phyloP scores from a whole-genome alignment of 2,797 vertebrate genomes.

The Pseudopleuronectes americanus region DNA sequence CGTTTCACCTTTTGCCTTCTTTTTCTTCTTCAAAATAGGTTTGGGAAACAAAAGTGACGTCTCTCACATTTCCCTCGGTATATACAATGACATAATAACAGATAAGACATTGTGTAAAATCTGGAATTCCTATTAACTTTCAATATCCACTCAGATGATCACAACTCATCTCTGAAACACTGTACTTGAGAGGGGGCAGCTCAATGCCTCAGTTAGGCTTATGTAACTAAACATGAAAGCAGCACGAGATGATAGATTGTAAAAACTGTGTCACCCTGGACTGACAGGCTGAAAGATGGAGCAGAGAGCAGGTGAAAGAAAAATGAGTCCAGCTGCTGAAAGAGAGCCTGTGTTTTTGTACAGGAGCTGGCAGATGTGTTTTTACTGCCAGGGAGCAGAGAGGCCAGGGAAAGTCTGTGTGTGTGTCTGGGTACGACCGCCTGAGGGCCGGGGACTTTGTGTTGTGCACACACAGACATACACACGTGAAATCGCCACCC shows the following conservation, averaged over 20 bases:
- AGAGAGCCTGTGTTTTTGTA: constrained; percentile 45
- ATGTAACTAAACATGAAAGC: neutral
- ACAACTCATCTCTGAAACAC: neutral
- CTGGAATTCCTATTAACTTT: neutral
- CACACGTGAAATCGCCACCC: constrained; percentile 26
- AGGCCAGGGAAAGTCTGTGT: constrained; percentile 17
- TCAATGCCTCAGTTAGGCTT: neutral
- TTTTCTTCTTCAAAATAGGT: neutral
- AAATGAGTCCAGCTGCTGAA: constrained; percentile 55
- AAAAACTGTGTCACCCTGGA: constrained; percentile 7
- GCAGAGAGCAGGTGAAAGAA: constrained; percentile 57
- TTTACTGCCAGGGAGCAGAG: constrained; percentile 31
- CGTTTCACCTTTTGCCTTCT: neutral
- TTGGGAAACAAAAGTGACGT: neutral
- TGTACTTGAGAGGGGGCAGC: neutral
- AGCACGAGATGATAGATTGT: constrained; percentile 16
- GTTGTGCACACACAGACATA: constrained; percentile 28
- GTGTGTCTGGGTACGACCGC: constrained; percentile 3
- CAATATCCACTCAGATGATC: neutral
- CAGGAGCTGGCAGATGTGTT: constrained; percentile 59
- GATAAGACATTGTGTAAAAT: neutral
- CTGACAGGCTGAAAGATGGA: constrained; percentile 28
- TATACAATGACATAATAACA: neutral
- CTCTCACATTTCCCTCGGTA: constrained; percentile 1
- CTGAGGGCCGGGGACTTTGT: constrained; percentile 28